Evolutionary conservation across 2,113 vertebrate species (phyloP).

Genomic region (Dromas ardeola): DNA sequence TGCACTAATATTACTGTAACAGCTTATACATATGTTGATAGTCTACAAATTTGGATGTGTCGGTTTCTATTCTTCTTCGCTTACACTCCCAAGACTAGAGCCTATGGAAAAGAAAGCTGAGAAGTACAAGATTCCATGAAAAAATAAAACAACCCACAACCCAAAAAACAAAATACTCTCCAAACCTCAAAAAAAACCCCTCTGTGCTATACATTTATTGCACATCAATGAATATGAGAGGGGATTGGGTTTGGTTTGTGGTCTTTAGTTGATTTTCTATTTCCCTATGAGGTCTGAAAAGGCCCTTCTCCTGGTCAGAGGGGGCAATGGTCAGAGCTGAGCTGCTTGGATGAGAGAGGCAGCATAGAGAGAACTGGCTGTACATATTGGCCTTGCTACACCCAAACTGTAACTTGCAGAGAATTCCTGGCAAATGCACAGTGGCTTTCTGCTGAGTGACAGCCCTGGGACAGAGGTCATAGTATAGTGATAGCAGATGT

Average conservation of each 20-base stretch:
- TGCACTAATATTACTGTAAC: background rate
- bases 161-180: accelerated
- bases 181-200: background rate
- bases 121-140: background rate
- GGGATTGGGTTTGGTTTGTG: background rate
- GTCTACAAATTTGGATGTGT: background rate
- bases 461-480: background rate
- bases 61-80: background rate
- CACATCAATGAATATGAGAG: background rate
- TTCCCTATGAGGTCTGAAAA: background rate
- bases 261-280: background rate
- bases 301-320: background rate
- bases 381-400: background rate
- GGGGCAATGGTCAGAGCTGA: background rate
- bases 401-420: background rate
- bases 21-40: background rate
- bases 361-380: background rate
- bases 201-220: background rate
- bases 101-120: background rate
- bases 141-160: background rate
- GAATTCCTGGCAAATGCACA: background rate
- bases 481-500: background rate
- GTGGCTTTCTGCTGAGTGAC: background rate
- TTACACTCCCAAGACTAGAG: background rate
- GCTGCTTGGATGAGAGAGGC: background rate